These are phyloP conservation scores for Elgaria multicarinata DNA, from an alignment of 2,113 vertebrate species.

Conservation along the genomic window DNA sequence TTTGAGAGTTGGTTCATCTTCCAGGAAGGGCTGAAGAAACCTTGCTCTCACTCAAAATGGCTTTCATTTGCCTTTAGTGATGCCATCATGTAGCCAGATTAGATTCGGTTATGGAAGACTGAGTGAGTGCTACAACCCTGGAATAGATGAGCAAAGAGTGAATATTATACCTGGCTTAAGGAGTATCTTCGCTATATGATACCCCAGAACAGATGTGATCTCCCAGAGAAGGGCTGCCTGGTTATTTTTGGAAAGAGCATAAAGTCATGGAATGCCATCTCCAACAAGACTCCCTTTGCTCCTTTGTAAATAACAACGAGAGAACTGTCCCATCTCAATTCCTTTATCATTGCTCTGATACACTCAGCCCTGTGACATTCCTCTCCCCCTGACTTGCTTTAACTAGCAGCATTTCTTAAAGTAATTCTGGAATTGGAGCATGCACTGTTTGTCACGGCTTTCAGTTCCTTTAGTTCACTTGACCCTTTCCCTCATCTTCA, in stretches of 20 bases:
- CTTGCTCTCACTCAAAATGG: no score
- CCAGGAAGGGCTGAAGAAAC: not conserved
- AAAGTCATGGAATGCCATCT: not conserved
- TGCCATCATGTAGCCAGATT: no score
- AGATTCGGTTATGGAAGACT: no score
- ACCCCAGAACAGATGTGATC: no score
- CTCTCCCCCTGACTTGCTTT: not conserved
- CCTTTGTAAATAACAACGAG: not conserved
- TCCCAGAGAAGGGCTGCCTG: not conserved
- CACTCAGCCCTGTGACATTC: not conserved
- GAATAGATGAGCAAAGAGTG: no score
- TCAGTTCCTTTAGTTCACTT: not conserved
- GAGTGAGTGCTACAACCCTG: no score
- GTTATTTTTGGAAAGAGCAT: not conserved
- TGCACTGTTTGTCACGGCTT: not conserved
- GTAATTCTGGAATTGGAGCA: not conserved
- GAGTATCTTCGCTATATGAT: no score
- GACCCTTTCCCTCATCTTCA: not conserved
- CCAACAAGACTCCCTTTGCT: not conserved
- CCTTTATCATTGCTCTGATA: not conserved
- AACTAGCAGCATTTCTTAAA: not conserved
- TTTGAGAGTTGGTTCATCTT: no score
- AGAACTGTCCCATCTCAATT: not conserved
- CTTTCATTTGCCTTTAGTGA: no score
- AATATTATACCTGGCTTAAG: no score